Evolutionary conservation across 2,888 invertebrate species (phyloP).

Genomic region (Callinectes sapidus): DNA sequence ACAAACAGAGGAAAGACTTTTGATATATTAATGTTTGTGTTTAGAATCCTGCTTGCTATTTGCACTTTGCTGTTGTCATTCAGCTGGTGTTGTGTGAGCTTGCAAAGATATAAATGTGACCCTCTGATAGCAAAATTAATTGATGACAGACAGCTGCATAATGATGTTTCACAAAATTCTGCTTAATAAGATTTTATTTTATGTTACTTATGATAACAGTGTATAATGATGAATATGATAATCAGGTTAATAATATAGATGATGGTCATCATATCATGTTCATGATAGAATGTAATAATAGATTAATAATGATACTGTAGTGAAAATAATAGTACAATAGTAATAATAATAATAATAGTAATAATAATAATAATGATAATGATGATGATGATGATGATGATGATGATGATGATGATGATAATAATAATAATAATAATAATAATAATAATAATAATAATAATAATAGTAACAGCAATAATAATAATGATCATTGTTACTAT

Average conservation of each 20-base stretch:
- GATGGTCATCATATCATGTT: neutral
- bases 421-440: neutral
- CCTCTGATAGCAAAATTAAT: neutral
- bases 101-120: neutral
- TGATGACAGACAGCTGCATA: neutral
- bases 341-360: neutral
- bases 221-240: neutral
- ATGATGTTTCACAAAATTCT: neutral
- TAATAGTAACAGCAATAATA: neutral
- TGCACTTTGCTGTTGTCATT: neutral
- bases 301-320: neutral
- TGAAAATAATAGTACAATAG: neutral
- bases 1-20: neutral
- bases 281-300: neutral
- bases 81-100: neutral
- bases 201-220: neutral
- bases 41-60: neutral
- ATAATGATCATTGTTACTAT: neutral
- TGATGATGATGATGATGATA: neutral
- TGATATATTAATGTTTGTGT: neutral
- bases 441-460: neutral
- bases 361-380: neutral
- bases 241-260: neutral
- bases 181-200: neutral
- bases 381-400: neutral